A percentile compares a stretch with the other conserved stretches of the same genome.
phyloP scores from a whole-genome alignment of 1,140 invertebrate genomes.

The Bombus turneri region DNA sequence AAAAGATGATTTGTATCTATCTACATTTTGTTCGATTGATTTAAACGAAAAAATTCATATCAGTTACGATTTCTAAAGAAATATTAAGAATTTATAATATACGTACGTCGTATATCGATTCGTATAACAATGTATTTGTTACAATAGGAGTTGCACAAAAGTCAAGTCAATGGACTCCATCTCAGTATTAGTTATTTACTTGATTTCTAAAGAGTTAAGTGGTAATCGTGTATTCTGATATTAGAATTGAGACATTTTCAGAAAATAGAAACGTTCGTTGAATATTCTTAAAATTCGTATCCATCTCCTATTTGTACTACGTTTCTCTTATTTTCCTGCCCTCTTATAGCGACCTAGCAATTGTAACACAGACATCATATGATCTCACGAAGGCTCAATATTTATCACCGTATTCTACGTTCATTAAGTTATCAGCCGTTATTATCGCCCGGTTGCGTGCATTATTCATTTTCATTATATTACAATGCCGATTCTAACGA shows the following conservation, averaged over 20 bases:
- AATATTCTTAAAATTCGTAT: neutral
- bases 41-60: neutral
- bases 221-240: too few species aligned
- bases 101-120: too few species aligned
- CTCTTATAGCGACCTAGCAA: neutral
- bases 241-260: neutral
- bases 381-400: slow-evolving; percentile 14
- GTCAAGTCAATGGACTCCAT: too few species aligned
- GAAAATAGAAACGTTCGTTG: neutral
- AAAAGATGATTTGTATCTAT: neutral
- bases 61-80: too few species aligned
- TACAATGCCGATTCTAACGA: slow-evolving; percentile 34
- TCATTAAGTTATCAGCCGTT: slow-evolving; percentile 9
- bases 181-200: too few species aligned
- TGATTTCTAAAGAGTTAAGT: too few species aligned
- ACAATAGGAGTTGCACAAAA: too few species aligned
- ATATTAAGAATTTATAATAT: too few species aligned
- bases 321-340: neutral
- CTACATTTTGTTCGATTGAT: neutral
- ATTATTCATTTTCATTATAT: slow-evolving; percentile 48
- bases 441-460: slow-evolving; percentile 22
- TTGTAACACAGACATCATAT: neutral
- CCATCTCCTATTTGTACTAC: neutral
- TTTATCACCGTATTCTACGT: slow-evolving; percentile 6
- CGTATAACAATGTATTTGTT: too few species aligned